These are phyloP conservation scores for Salarias fasciatus DNA, from an alignment of 2,797 vertebrate genomes.

Conservation along the genomic window DNA sequence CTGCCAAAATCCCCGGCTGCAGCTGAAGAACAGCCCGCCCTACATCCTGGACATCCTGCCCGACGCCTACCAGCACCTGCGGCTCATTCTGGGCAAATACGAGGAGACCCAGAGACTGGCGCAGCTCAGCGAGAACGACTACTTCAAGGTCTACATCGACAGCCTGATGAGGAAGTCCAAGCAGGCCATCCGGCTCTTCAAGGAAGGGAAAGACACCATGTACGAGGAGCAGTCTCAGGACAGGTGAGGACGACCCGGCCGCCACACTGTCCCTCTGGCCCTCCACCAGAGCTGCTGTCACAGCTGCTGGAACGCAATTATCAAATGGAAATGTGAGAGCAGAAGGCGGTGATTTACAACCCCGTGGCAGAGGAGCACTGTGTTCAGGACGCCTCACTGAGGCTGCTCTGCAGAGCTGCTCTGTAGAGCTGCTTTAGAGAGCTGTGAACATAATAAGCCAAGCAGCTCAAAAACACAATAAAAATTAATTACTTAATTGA, in stretches of 20 bases:
- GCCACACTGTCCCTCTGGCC: no score
- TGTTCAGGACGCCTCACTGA: no score
- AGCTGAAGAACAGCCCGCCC: constrained; percentile 96
- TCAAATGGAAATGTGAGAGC: no score
- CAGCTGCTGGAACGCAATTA: no score
- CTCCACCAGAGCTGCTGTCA: no score
- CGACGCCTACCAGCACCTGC: constrained; percentile 95
- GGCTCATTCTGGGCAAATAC: constrained; percentile 93
- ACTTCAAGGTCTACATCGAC: constrained; percentile 98
- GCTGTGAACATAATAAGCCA: no score
- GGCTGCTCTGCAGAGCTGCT: no score
- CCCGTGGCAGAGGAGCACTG: no score
- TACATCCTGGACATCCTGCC: constrained; percentile 98
- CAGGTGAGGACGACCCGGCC: constrained; percentile 88
- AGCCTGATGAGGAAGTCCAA: constrained; percentile 98
- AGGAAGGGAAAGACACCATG: constrained; percentile 98
- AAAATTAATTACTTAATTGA: no score
- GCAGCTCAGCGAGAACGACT: constrained; percentile 95
- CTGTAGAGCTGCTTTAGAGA: no score
- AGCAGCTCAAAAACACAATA: no score
- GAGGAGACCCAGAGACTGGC: constrained; percentile 95
- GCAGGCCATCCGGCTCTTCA: constrained; percentile 94
- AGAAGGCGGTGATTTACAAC: no score
- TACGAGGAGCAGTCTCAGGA: constrained; percentile 97
- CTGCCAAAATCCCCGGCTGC: constrained; percentile 95